These are phyloP conservation scores for Gopherus evgoodei DNA, from an alignment of 2,113 vertebrate genomes.

Conservation along the genomic window DNA sequence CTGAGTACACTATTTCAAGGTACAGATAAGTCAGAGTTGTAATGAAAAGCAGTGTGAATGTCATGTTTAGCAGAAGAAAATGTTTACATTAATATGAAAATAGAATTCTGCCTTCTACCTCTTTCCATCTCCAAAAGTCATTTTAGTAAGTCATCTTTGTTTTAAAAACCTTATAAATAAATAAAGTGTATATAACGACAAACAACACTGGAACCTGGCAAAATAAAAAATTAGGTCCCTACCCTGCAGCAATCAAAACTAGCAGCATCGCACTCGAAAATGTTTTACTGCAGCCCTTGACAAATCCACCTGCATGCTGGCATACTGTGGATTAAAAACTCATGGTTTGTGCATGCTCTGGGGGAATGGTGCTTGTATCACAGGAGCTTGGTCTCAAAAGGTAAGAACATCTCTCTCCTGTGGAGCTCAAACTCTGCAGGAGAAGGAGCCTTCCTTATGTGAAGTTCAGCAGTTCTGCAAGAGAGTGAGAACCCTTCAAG, in stretches of 20 bases:
- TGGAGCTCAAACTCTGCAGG: not conserved
- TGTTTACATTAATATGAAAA: not conserved
- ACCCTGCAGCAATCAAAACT: not conserved
- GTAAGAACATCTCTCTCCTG: not conserved
- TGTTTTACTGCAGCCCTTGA: not conserved
- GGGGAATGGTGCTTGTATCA: not conserved
- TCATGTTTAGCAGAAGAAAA: slow-evolving; percentile 2
- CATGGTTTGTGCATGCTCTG: not conserved
- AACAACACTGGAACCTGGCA: slow-evolving; percentile 13
- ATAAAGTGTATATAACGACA: not conserved
- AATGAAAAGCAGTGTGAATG: not conserved
- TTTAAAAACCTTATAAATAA: not conserved
- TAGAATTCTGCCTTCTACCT: not conserved
- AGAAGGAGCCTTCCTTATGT: not conserved
- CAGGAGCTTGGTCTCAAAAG: not conserved
- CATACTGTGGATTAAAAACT: slow-evolving; percentile 29
- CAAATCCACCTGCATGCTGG: slow-evolving; percentile 25
- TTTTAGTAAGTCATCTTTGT: not conserved
- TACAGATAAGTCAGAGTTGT: not conserved
- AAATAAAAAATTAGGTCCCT: not conserved
- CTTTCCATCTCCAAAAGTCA: not conserved
- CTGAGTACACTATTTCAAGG: not conserved
- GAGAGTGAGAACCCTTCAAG: not conserved
- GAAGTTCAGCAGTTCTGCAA: not conserved
- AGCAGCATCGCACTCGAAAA: not conserved